Base-by-base conservation (phyloP, 2,797 vertebrate genomes). In the Protosalanx chinensis region DNA sequence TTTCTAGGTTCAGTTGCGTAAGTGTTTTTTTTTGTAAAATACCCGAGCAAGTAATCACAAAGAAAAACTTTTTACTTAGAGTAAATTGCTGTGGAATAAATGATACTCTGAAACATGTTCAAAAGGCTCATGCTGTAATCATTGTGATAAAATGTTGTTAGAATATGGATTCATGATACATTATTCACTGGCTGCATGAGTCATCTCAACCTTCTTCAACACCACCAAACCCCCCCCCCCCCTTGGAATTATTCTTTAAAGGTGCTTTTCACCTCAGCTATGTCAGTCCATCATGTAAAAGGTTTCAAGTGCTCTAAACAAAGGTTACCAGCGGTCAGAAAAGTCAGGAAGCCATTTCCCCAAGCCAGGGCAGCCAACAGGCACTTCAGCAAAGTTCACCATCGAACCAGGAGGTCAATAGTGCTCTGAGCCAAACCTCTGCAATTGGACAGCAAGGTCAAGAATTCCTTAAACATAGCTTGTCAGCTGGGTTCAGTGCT, bases 261-360 rank as follows among this genome's bases (percentile, higher is more conserved):
- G 59, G 67, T 66, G 73, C 37, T 29, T 75, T 74, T 82, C 27
- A 23, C 37, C 32, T 20, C 33, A 66, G 58, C 23, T 29, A 32
- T 15, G 68, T 68, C 27, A 18, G 80, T 80, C 49, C 74, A 80
- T 49, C 78, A 78, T 78, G 72, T 58, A 67, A 18, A 62, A 74
- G 87, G 87, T 90, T 88, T 90, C 82, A 89, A 86, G 88, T 86
- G 87, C 81, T 79, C 77, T 76, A 86, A 89, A 90, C 82, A 90
- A 87, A 81, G 60, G 71, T 73, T 79, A 72, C 73, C 79, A 87
- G 82, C 86, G 84, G 83, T 86, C 82, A 85, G 51, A 37, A 78
- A 83, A 82, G 84, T 91, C 84, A 87, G 81, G 76, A 84, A 79
- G 81, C 67, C 72, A 72, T 74, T 35, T 61, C 37, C 27, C 37